Conservation (phyloP, 1,140 invertebrate genomes). For the Trypoxylus dichotomus region DNA sequence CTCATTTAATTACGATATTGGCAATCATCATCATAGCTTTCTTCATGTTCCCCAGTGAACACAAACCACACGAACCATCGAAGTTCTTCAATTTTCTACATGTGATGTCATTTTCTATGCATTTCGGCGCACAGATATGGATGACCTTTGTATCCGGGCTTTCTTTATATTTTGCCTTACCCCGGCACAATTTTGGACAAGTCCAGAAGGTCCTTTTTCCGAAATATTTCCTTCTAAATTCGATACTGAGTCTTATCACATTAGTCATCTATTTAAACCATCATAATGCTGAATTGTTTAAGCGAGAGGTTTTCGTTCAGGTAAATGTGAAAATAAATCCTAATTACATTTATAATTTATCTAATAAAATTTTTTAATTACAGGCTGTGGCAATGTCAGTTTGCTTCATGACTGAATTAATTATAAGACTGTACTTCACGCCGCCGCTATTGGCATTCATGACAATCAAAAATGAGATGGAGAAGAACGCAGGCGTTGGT, state of each 20-base stretch:
- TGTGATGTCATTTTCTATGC: constrained; percentile 71
- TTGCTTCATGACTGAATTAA: constrained; percentile 70
- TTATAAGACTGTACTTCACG: constrained; percentile 69
- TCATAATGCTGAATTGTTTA: constrained; percentile 40
- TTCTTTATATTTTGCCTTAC: constrained; percentile 78
- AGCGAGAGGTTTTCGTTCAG: constrained; percentile 43
- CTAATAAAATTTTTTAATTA: constrained; percentile 36
- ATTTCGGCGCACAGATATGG: constrained; percentile 83
- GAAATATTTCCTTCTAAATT: constrained; percentile 79
- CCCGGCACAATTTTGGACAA: constrained; percentile 78
- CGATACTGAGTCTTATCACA: constrained; percentile 71
- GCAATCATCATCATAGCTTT: constrained; percentile 66
- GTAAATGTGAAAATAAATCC: constrained; percentile 43
- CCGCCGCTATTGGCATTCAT: constrained; percentile 68
- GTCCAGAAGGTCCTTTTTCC: constrained; percentile 85
- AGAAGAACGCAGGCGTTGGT: constrained; percentile 70
- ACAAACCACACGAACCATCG: constrained; percentile 52
- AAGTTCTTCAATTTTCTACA: constrained; percentile 64
- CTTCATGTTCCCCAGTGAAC: constrained; percentile 57
- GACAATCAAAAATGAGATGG: constrained; percentile 67
- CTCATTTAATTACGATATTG: constrained; percentile 69
- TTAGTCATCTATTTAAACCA: constrained; percentile 56
- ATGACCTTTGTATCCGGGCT: constrained; percentile 87
- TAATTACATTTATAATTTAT: constrained; percentile 27
- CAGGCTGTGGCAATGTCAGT: constrained; percentile 66